Evolutionary conservation across 2,113 vertebrate species (phyloP).

Genomic region (Entosphenus tridentatus): DNA sequence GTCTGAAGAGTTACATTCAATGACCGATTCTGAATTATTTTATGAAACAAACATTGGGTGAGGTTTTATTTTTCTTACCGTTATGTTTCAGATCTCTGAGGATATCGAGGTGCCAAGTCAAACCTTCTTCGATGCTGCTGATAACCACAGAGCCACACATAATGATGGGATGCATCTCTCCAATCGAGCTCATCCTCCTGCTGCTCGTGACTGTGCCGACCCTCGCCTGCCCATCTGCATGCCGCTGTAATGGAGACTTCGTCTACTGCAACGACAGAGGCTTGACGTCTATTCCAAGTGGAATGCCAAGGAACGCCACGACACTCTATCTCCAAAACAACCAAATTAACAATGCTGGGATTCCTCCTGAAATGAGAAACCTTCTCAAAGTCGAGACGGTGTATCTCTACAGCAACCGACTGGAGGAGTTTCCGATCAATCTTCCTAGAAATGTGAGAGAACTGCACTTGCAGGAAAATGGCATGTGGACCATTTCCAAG

Average conservation of each 20-base stretch:
- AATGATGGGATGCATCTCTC: too few relatives aligned
- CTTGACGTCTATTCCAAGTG: constrained; percentile 96
- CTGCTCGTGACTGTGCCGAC: too few relatives aligned
- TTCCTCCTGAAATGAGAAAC: constrained; percentile 69
- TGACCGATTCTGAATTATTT: too few relatives aligned
- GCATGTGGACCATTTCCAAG: constrained; percentile 91
- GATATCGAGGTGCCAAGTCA: too few relatives aligned
- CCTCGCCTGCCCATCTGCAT: constrained; percentile 49
- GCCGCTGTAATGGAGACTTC: constrained; percentile 72
- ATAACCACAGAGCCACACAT: too few relatives aligned
- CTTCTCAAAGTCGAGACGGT: constrained; percentile 72
- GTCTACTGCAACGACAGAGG: constrained; percentile 96
- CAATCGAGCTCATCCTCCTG: too few relatives aligned
- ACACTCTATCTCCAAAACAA: constrained; percentile 96
- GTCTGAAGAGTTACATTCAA: too few relatives aligned
- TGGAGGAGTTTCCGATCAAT: constrained; percentile 93
- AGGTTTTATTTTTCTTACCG: too few relatives aligned
- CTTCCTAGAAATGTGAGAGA: constrained; percentile 67
- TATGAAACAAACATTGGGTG: too few relatives aligned
- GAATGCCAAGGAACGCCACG: constrained; percentile 72
- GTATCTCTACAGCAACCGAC: constrained; percentile 76
- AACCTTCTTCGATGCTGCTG: too few relatives aligned
- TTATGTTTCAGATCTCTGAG: too few relatives aligned
- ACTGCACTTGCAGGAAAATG: constrained; percentile 92
- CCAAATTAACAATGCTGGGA: constrained; percentile 99